These are phyloP conservation scores for Megaceryle maxima DNA, from an alignment of 2,113 vertebrate genomes.

Conservation along the genomic window DNA sequence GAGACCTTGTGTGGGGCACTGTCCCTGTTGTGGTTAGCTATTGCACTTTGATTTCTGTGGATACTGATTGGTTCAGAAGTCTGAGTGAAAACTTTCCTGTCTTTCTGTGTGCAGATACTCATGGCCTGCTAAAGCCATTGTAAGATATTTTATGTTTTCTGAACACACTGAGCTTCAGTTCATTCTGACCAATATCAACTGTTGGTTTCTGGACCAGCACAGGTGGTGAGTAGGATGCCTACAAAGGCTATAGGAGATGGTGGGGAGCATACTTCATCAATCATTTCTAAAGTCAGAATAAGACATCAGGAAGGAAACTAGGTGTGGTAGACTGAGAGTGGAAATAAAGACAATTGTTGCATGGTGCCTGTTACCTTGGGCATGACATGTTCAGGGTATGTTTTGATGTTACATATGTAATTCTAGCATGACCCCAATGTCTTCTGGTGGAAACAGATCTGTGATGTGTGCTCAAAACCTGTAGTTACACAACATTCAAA, in stretches of 20 bases:
- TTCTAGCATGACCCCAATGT: background rate
- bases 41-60: background rate
- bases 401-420: background rate
- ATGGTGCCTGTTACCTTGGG: background rate
- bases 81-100: background rate
- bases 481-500: background rate
- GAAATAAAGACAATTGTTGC: background rate
- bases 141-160: background rate
- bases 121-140: background rate
- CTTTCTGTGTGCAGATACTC: background rate
- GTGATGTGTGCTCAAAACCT: background rate
- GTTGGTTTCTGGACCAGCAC: background rate
- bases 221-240: background rate
- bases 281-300: background rate
- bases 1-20: accelerated
- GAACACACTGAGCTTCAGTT: background rate
- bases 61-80: background rate
- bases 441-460: background rate
- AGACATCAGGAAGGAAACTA: background rate
- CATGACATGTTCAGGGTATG: too few species aligned
- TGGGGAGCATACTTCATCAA: background rate
- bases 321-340: background rate
- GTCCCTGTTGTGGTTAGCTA: background rate
- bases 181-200: background rate
- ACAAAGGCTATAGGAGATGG: background rate